These are phyloP conservation scores for Nomada ruficornis DNA, from an alignment of 2,888 invertebrate genomes.

Conservation along the genomic window DNA sequence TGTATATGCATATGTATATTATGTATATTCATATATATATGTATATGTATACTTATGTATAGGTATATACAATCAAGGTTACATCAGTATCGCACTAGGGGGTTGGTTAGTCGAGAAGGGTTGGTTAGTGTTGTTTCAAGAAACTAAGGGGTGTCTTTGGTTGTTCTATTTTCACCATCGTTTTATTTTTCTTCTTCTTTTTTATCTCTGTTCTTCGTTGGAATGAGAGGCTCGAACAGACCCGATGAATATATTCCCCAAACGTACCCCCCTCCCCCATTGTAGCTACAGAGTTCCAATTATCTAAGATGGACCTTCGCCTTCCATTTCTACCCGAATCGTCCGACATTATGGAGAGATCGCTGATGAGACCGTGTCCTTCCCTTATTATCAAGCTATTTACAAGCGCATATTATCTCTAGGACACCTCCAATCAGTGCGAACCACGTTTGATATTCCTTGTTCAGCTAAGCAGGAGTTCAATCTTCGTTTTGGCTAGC, in stretches of 20 bases:
- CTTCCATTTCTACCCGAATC: neutral
- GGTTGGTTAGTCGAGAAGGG: slow-evolving; percentile 33
- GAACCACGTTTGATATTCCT: slow-evolving; percentile 22
- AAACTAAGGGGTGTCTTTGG: neutral
- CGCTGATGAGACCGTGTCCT: neutral
- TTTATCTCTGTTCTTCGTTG: neutral
- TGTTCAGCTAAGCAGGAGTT: neutral
- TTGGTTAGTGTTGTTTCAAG: slow-evolving; percentile 8
- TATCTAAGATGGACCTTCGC: neutral
- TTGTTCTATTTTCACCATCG: neutral
- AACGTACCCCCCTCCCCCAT: too few relatives aligned
- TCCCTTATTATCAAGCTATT: slow-evolving; percentile 23
- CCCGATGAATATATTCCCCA: neutral
- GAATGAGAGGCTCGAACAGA: neutral
- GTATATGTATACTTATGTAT: slow-evolving; percentile 60
- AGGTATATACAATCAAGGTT: slow-evolving; percentile 66
- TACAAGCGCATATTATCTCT: slow-evolving; percentile 21
- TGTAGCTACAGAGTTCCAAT: neutral
- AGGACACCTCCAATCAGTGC: slow-evolving; percentile 1
- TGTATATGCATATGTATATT: slow-evolving; percentile 62
- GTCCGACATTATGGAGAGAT: neutral
- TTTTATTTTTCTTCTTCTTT: neutral
- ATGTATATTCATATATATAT: slow-evolving; percentile 56
- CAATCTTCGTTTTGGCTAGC: neutral
- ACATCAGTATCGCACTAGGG: slow-evolving; percentile 49